Conservation (phyloP, 2,888 invertebrate species). For the Caradrina kadenii region DNA sequence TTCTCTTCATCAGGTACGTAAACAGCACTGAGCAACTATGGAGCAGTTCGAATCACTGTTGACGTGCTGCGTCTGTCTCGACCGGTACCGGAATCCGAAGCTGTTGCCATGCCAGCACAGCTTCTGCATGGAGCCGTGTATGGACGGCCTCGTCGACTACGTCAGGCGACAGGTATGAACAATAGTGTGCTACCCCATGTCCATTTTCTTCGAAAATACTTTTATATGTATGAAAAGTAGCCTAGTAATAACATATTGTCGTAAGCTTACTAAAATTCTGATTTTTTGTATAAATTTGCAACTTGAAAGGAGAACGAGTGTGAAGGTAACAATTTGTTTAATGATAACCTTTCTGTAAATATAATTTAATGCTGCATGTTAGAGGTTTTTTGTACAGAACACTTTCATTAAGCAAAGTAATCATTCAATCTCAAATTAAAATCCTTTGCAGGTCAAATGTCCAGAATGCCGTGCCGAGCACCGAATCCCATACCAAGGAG, state of each 20-base stretch:
- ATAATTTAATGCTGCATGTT: slow-evolving; percentile 37
- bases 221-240: not conserved
- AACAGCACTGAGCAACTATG: slow-evolving; percentile 89
- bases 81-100: slow-evolving; percentile 99
- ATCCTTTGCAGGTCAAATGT: slow-evolving; percentile 95
- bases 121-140: slow-evolving; percentile 99
- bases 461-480: slow-evolving; percentile 99
- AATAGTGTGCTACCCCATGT: not conserved
- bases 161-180: slow-evolving; percentile 95
- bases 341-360: slow-evolving; percentile 11
- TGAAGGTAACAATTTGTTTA: slow-evolving; percentile 43
- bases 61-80: slow-evolving; percentile 99
- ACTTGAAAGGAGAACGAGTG: not conserved
- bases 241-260: not conserved
- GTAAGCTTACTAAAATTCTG: slow-evolving; percentile 23
- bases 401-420: not conserved
- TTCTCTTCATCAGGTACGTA: slow-evolving; percentile 80
- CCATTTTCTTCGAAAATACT: not conserved
- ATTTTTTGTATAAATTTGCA: slow-evolving; percentile 38
- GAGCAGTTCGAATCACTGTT: slow-evolving; percentile 99
- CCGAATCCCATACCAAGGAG: slow-evolving; percentile 98
- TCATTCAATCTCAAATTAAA: slow-evolving; percentile 13
- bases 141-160: slow-evolving; percentile 99
- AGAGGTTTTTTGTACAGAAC: not conserved
- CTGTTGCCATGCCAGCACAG: slow-evolving; percentile 99